phyloP scores from a whole-genome alignment of 1,140 invertebrate species.

The Nasonia longicornis region DNA sequence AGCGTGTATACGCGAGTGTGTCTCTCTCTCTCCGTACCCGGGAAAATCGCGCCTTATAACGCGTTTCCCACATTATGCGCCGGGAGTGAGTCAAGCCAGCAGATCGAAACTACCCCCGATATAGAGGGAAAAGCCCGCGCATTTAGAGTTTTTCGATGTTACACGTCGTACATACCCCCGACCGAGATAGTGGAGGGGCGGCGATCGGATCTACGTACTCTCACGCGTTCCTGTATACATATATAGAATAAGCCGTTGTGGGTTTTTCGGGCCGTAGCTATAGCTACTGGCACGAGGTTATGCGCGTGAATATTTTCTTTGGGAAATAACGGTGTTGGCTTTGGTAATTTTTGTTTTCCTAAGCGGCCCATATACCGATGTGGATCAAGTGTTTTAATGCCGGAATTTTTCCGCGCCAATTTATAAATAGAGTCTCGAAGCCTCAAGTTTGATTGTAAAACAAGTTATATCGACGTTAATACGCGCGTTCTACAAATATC shows the following conservation, averaged over 20 bases:
- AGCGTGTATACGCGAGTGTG: background rate
- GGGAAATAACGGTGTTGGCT: background rate
- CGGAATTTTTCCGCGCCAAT: background rate
- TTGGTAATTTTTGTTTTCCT: background rate
- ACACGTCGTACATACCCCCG: background rate
- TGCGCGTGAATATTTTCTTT: background rate
- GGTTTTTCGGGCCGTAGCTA: background rate
- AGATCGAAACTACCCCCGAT: background rate
- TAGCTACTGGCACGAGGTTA: background rate
- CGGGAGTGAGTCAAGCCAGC: background rate
- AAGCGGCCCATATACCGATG: background rate
- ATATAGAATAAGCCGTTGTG: background rate
- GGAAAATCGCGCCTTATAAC: background rate
- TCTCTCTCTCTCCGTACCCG: too few species aligned
- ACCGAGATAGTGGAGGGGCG: background rate
- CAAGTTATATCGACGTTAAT: too few species aligned
- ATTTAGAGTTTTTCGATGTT: background rate
- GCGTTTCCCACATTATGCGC: slow-evolving; percentile 3
- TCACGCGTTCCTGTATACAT: background rate
- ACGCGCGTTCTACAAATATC: background rate
- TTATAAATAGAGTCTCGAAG: too few species aligned
- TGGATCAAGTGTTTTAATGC: background rate
- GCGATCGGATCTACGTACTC: slow-evolving; percentile 8
- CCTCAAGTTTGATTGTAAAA: too few species aligned
- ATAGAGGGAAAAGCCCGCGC: background rate